These are phyloP conservation scores for Datnioides undecimradiatus DNA, from an alignment of 2,113 vertebrate genomes.

Conservation along the genomic window DNA sequence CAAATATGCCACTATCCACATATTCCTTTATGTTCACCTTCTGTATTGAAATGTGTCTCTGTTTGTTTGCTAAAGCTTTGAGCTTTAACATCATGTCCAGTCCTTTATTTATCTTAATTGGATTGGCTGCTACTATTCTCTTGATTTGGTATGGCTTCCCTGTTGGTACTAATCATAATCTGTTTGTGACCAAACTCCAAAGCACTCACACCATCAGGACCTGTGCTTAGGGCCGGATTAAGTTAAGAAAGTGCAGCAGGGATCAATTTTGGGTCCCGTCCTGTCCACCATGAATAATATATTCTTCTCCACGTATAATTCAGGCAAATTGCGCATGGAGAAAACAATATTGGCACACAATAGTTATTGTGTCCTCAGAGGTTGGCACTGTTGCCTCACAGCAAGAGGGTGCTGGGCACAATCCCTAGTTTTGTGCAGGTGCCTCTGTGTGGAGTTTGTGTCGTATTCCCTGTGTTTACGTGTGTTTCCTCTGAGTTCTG, in stretches of 20 bases:
- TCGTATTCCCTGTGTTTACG: too few species aligned
- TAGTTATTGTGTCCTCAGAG: too few species aligned
- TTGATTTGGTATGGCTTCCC: neutral
- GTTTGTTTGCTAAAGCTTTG: neutral
- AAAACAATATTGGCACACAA: too few species aligned
- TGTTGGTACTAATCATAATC: neutral
- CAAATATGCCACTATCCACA: too few species aligned
- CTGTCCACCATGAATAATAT: conserved; percentile 6
- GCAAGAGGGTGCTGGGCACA: too few species aligned
- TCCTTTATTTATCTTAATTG: neutral
- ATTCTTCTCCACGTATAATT: neutral
- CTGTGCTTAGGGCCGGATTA: neutral
- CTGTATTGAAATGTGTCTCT: too few species aligned
- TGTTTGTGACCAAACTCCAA: neutral
- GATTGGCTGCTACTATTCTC: neutral
- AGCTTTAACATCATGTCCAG: neutral
- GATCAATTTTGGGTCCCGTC: neutral
- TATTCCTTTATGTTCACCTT: too few species aligned
- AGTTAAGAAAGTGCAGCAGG: neutral
- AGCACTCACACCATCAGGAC: neutral
- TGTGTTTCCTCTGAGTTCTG: too few species aligned
- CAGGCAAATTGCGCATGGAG: too few species aligned
- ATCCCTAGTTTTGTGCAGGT: too few species aligned
- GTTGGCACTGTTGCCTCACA: too few species aligned
- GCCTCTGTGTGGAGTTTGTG: too few species aligned